Percentiles rank a stretch among this genome's conserved stretches.
Evolutionary conservation across 2,888 invertebrate genomes (phyloP).

Genomic region (Sinopyrophorus schimmeli): DNA sequence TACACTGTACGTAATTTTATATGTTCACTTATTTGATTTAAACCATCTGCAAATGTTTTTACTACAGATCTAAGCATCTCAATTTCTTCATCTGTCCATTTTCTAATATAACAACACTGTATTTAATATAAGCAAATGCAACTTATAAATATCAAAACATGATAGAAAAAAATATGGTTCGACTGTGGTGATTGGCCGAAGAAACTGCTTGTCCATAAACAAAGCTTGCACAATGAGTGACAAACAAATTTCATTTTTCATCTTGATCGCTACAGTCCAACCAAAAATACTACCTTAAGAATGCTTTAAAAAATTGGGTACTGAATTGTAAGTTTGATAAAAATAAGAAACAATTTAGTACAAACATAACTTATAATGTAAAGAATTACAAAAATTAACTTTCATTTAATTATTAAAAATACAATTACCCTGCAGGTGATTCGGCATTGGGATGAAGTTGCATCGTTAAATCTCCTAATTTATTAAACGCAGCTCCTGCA

Average conservation of each 20-base stretch:
- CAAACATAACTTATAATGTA: too few species aligned
- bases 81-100: slow-evolving; percentile 97
- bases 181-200: too few species aligned
- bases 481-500: slow-evolving; percentile 93
- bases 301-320: too few species aligned
- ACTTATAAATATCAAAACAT: too few species aligned
- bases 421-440: slow-evolving; percentile 64
- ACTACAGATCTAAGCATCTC: slow-evolving; percentile 92
- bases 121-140: too few species aligned
- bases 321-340: too few species aligned
- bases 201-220: too few species aligned
- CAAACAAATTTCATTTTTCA: too few species aligned
- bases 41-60: slow-evolving; percentile 89
- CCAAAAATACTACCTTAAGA: too few species aligned
- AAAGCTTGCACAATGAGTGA: too few species aligned
- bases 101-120: slow-evolving; percentile 74
- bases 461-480: slow-evolving; percentile 94
- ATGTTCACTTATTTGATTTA: slow-evolving; percentile 89
- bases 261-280: too few species aligned
- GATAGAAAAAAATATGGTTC: neutral
- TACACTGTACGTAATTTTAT: slow-evolving; percentile 94
- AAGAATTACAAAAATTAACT: neutral
- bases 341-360: too few species aligned
- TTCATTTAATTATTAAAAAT: neutral
- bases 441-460: slow-evolving; percentile 90